Conservation (phyloP, 2,888 invertebrate genomes). For the Lottia scabra region DNA sequence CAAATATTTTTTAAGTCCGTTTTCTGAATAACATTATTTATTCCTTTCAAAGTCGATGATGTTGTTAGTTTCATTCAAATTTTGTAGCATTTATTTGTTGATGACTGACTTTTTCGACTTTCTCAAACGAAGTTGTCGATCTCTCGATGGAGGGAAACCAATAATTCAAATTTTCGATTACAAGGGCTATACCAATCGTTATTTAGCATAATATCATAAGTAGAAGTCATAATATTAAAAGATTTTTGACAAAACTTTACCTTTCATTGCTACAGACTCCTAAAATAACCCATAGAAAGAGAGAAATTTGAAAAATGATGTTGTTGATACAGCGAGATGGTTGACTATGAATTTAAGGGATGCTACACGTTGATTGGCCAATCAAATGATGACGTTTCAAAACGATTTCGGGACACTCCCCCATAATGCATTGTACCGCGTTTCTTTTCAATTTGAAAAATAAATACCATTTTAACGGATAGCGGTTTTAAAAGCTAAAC, state of each 20-base stretch:
- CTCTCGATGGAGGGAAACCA: too few species aligned
- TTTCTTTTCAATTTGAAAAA: conserved; percentile 4
- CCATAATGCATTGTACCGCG: neutral
- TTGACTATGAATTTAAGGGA: conserved; percentile 7
- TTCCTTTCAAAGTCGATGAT: too few species aligned
- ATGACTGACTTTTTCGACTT: too few species aligned
- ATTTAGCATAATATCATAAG: too few species aligned
- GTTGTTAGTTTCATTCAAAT: too few species aligned
- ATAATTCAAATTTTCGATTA: too few species aligned
- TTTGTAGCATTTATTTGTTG: too few species aligned
- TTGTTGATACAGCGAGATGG: neutral
- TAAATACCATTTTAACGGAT: neutral
- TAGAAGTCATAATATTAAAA: too few species aligned
- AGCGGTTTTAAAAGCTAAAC: neutral
- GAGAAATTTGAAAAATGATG: neutral
- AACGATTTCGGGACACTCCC: conserved; percentile 4
- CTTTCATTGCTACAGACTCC: conserved; percentile 6
- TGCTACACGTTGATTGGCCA: conserved; percentile 6
- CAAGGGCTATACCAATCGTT: too few species aligned
- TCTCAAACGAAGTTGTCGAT: too few species aligned
- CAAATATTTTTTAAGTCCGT: too few species aligned
- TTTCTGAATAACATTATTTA: too few species aligned
- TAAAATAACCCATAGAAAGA: neutral
- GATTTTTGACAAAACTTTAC: conserved; percentile 4
- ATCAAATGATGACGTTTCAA: conserved; percentile 8